Percentiles rank a stretch among this genome's conserved stretches.
phyloP scores from a whole-genome alignment of 2,888 invertebrate genomes.

The Drosophila aldrichi region DNA sequence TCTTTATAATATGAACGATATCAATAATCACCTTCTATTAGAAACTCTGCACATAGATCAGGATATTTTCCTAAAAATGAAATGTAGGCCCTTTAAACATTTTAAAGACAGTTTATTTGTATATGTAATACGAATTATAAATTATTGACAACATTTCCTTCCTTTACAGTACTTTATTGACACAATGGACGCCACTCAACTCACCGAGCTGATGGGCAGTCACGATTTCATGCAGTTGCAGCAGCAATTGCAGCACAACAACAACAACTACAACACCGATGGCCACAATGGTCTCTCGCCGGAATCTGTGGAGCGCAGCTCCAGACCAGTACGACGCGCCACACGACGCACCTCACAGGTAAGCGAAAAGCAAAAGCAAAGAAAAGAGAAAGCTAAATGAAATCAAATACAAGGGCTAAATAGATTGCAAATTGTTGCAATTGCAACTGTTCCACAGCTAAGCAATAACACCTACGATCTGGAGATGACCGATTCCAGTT shows the following conservation, averaged over 20 bases:
- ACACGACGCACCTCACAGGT: conserved; percentile 84
- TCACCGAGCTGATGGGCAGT: conserved; percentile 76
- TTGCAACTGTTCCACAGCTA: conserved; percentile 60
- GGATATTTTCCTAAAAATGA: too few relatives aligned
- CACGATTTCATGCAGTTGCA: conserved; percentile 81
- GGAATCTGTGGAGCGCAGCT: conserved; percentile 78
- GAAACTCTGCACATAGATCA: too few relatives aligned
- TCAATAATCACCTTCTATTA: too few relatives aligned
- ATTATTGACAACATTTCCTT: too few relatives aligned
- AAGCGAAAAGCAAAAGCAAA: conserved; percentile 6
- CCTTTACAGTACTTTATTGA: conserved; percentile 33
- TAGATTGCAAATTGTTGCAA: neutral
- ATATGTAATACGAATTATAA: too few relatives aligned
- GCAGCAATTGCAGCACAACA: conserved; percentile 73
- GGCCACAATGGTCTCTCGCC: conserved; percentile 71
- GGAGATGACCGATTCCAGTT: conserved; percentile 85
- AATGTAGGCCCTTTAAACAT: too few relatives aligned
- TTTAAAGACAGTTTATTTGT: too few relatives aligned
- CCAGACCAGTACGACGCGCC: conserved; percentile 82
- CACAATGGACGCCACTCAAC: conserved; percentile 75
- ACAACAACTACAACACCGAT: conserved; percentile 73
- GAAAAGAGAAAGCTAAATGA: too few relatives aligned
- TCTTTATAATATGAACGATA: too few relatives aligned
- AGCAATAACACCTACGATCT: conserved; percentile 84
- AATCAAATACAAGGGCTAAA: neutral